Percentiles rank a stretch among this genome's conserved stretches.
These are phyloP conservation scores for Oryzias melastigma DNA, from an alignment of 2,113 vertebrate species.

Conservation along the genomic window DNA sequence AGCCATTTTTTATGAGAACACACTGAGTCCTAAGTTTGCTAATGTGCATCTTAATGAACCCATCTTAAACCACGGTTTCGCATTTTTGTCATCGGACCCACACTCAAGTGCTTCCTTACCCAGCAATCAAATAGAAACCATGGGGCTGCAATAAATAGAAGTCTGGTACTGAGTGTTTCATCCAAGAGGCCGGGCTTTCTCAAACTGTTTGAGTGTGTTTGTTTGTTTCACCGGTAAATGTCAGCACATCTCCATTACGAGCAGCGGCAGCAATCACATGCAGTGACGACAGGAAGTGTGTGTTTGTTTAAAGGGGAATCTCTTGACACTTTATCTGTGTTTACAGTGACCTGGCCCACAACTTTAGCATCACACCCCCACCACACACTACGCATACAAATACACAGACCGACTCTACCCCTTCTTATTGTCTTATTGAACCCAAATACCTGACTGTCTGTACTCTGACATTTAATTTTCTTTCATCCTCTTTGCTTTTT, in stretches of 20 bases:
- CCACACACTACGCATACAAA: slow-evolving; percentile 11
- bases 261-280: slow-evolving; percentile 44
- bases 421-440: slow-evolving; percentile 32
- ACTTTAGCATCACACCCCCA: slow-evolving; percentile 39
- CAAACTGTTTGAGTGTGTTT: slow-evolving; percentile 41
- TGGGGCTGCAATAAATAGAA: background rate
- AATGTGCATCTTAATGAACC: slow-evolving; percentile 24
- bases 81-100: slow-evolving; percentile 5
- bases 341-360: slow-evolving; percentile 57
- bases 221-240: slow-evolving; percentile 48
- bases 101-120: background rate
- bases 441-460: slow-evolving; percentile 36
- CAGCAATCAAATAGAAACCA: background rate
- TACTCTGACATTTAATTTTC: slow-evolving; percentile 13
- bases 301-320: slow-evolving; percentile 76
- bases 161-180: slow-evolving; percentile 5
- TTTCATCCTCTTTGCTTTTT: background rate
- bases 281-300: slow-evolving; percentile 72
- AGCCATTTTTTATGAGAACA: slow-evolving; percentile 13
- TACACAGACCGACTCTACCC: slow-evolving; percentile 1
- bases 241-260: slow-evolving; percentile 63
- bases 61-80: slow-evolving; percentile 13
- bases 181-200: slow-evolving; percentile 6
- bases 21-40: slow-evolving; percentile 31
- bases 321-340: slow-evolving; percentile 73